Evolutionary conservation across 1,140 invertebrate genomes (phyloP), one percentile per base, ranked within the genome.

Genomic region (Bilobella aurantiaca): DNA sequence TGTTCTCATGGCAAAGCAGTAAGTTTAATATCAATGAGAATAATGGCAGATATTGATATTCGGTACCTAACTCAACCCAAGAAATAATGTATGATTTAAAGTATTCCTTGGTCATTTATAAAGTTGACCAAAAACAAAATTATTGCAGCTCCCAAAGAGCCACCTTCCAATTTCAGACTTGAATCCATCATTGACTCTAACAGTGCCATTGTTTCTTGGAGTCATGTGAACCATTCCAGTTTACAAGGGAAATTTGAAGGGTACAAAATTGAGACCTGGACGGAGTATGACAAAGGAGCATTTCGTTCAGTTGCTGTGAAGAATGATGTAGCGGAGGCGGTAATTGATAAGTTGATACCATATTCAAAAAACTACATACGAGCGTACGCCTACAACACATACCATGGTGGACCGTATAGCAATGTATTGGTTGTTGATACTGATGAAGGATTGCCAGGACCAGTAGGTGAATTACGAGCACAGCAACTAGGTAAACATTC

Each of bases 241-340:
- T 84, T 96, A 0, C 79, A 84, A 27, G 94, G 94, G 18, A 88
- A 96, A 76, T 93, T 97, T 76, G 88, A 87, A 73, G 94, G 94
- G 12, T 97, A 97, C 76, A 95, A 95, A 79, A 91, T 97, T 62
- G 89, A 93, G 78, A 94, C 89, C 1, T 96, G 93, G 93, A 91
- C 87, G 2, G 88, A 91, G n/a, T 62, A 74, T 27, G 79, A 76
- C 58, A 84, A 86, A 37, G 84, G 87, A 63, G 83, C 82, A 8
- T 78, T 86, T 56, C 82, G 88, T 60, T 90, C 94, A 77, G 87
- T 91, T 57, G 82, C 88, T 53, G 82, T 91, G n/a, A 85, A 84
- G 73, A 83, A 83, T 0, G 86, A 87, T 73, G 83, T 82, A 0
- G 88, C 85, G 0, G 79, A 81, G 49, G 85, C 87, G 30, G 74